Evolutionary conservation across 2,113 vertebrate genomes (phyloP), one percentile per base, ranked within the genome.

Genomic region (Phasianus colchicus): DNA sequence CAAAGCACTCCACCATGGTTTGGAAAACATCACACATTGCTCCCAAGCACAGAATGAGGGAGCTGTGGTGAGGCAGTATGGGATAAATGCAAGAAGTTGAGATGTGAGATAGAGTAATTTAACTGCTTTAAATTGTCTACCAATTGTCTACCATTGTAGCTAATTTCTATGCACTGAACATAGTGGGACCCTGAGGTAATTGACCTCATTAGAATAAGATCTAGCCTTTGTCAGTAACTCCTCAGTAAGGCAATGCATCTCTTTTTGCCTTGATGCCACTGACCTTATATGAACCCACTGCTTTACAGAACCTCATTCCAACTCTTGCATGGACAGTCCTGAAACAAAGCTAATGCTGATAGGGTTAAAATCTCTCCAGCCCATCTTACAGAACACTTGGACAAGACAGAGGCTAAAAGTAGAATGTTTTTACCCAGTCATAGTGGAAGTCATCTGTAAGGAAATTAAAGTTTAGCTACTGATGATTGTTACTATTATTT

Each of bases 101-200:
- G 36, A 13, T 47, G 19, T 10, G 34, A 60, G 42, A 42, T 18
- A 50, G 52, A 20, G 38, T 30, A 52, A 72, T 85, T 57, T 69
- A 67, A 34, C 32, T 72, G 32, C 6, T 89, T 27, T 17, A 38
- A 71, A 84, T 67, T 4, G 12, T 29, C 25, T n/a, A 8, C 3
- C 21, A 71, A 84, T 67, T 4, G 12, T 29, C 25, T n/a, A 8
- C 3, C 21, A 17, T 43, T 76, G 25, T 38, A 72, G 47, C 6
- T 3, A 2, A 30, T 64, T 77, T 77, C 21, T 22, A 3, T 18
- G 22, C 25, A 30, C 25, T 75, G 42, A 55, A 27, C 0, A 0
- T 64, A 34, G 6, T 8, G 6, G 24, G 7, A 34, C 6, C 11
- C 10, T 86, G 24, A 27, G 20, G n/a, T 83, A 72, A 75, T 15